These are phyloP conservation scores for Nemapogon koenigi DNA, from an alignment of 2,888 invertebrate genomes.

Conservation along the genomic window DNA sequence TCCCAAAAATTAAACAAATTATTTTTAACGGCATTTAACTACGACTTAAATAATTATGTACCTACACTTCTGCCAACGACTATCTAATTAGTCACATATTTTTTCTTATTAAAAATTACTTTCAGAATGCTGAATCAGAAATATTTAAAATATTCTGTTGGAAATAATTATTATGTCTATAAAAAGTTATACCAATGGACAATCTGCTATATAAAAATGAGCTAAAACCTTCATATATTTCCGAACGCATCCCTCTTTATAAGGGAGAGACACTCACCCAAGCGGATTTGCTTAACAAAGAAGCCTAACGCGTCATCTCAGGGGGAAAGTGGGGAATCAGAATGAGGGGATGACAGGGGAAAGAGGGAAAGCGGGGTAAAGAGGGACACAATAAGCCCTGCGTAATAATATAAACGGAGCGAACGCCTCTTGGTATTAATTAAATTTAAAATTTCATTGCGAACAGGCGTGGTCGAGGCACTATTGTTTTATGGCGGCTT, in stretches of 20 bases:
- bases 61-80: too few relatives aligned
- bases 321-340: slow-evolving; percentile 10
- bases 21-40: too few relatives aligned
- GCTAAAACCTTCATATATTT: too few relatives aligned
- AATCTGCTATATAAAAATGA: too few relatives aligned
- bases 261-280: slow-evolving; percentile 8
- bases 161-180: too few relatives aligned
- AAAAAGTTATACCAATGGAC: too few relatives aligned
- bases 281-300: slow-evolving; percentile 49
- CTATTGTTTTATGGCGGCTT: background rate
- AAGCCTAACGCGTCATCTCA: slow-evolving; percentile 33
- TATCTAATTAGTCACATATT: too few relatives aligned
- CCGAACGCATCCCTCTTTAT: slow-evolving; percentile 2
- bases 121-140: too few relatives aligned
- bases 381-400: slow-evolving; percentile 16
- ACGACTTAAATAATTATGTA: too few relatives aligned
- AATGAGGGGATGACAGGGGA: slow-evolving; percentile 4
- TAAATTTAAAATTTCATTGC: slow-evolving; percentile 48
- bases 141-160: too few relatives aligned
- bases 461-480: slow-evolving; percentile 5
- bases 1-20: too few relatives aligned
- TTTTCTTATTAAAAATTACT: too few relatives aligned
- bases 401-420: slow-evolving; percentile 57
- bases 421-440: slow-evolving; percentile 55
- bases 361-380: slow-evolving; percentile 1